These are phyloP conservation scores for Dendrolimus pini DNA, from an alignment of 2,888 invertebrate species.

Conservation along the genomic window DNA sequence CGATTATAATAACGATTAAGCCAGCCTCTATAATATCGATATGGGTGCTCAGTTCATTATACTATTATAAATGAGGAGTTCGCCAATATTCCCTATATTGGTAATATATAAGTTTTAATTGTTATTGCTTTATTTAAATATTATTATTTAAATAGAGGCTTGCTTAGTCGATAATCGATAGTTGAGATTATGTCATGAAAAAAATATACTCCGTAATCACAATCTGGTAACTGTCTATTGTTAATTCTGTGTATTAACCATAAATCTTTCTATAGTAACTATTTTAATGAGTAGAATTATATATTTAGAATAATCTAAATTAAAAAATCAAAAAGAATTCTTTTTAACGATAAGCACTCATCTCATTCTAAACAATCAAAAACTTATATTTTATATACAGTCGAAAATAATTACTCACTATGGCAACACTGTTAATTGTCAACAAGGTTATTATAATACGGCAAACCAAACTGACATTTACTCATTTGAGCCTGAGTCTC, in stretches of 20 bases:
- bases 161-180: constrained; percentile 3
- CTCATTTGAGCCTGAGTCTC: constrained; percentile 28
- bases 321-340: constrained; percentile 21
- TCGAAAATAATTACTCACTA: constrained; percentile 70
- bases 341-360: constrained; percentile 54
- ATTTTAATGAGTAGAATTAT: constrained; percentile 21
- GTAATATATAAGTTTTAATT: not conserved
- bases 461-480: constrained; percentile 57
- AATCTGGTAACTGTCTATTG: constrained; percentile 71
- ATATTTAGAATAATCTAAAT: constrained; percentile 34
- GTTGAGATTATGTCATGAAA: constrained; percentile 43
- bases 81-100: not conserved
- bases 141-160: not conserved
- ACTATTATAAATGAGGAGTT: not conserved
- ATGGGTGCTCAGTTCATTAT: too few species aligned
- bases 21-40: not conserved
- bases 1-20: not conserved
- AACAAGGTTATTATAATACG: constrained; percentile 56
- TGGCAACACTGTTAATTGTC: constrained; percentile 73
- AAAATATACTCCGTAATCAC: constrained; percentile 52
- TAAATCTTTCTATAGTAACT: constrained; percentile 36
- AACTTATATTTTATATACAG: constrained; percentile 66
- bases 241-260: constrained; percentile 49
- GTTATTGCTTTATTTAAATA: not conserved
- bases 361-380: constrained; percentile 53